A percentile compares a stretch with the other conserved stretches of the same genome.
phyloP scores from a whole-genome alignment of 2,113 vertebrate genomes.

The Turdus rufiventris region DNA sequence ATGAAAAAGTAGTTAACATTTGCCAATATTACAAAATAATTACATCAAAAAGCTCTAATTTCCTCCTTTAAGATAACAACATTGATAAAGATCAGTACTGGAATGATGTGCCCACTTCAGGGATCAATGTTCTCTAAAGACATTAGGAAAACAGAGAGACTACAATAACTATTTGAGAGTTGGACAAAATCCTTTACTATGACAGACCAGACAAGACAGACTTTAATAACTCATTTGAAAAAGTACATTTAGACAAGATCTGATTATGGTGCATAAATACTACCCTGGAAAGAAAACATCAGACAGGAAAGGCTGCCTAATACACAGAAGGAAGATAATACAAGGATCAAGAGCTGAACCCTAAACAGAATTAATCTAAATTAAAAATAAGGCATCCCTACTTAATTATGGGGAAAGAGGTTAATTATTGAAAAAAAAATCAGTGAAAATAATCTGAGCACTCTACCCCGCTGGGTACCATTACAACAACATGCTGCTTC shows the following conservation, averaged over 20 bases:
- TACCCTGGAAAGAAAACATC: background rate
- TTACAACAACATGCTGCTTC: background rate
- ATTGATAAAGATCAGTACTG: background rate
- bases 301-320: background rate
- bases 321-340: background rate
- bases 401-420: background rate
- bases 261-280: background rate
- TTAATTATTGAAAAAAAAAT: background rate
- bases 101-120: background rate
- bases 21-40: background rate
- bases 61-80: background rate
- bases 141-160: background rate
- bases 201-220: background rate
- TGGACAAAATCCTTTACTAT: background rate
- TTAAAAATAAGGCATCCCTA: background rate
- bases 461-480: background rate
- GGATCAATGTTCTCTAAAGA: background rate
- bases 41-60: background rate
- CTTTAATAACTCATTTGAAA: background rate
- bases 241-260: background rate
- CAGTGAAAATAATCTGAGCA: background rate
- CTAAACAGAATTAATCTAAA: background rate
- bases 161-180: background rate
- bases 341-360: background rate
- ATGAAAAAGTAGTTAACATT: background rate